Percentiles rank a stretch among this genome's conserved stretches.
phyloP scores from a whole-genome alignment of 1,140 invertebrate species.

The Pogonognathellus flavescens region DNA sequence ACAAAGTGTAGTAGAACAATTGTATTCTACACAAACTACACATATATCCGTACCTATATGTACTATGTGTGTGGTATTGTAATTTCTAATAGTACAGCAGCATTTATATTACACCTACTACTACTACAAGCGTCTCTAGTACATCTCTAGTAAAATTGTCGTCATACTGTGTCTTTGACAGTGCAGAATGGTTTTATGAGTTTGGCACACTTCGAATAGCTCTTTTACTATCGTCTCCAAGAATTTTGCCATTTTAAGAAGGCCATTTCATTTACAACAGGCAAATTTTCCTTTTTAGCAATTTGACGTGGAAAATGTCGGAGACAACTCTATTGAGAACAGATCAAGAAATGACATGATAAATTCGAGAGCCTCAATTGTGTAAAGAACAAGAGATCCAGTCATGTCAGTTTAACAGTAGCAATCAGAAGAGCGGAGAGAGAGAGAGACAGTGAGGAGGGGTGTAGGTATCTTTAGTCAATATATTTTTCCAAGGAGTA shows the following conservation, averaged over 20 bases:
- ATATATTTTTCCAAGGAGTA: conserved; percentile 27
- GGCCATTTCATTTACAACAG: conserved; percentile 51
- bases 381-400: conserved; percentile 40
- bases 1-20: too few species aligned
- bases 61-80: too few species aligned
- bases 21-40: too few species aligned
- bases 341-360: conserved; percentile 23
- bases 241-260: conserved; percentile 50
- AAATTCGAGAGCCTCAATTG: conserved; percentile 37
- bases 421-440: conserved; percentile 42
- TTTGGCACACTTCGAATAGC: conserved; percentile 54
- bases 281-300: conserved; percentile 47
- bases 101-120: not conserved
- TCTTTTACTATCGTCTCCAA: conserved; percentile 31
- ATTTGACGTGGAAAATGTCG: not conserved
- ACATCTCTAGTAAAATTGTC: not conserved
- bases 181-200: conserved; percentile 58
- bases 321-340: conserved; percentile 16
- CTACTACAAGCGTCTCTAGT: not conserved
- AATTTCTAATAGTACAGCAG: too few species aligned
- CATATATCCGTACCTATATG: too few species aligned
- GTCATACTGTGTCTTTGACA: conserved; percentile 53
- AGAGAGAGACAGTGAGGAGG: too few species aligned
- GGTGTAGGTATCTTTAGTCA: conserved; percentile 40
- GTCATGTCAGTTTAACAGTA: conserved; percentile 31